These are phyloP conservation scores for Anhinga anhinga DNA, from an alignment of 2,113 vertebrate species.

Conservation along the genomic window DNA sequence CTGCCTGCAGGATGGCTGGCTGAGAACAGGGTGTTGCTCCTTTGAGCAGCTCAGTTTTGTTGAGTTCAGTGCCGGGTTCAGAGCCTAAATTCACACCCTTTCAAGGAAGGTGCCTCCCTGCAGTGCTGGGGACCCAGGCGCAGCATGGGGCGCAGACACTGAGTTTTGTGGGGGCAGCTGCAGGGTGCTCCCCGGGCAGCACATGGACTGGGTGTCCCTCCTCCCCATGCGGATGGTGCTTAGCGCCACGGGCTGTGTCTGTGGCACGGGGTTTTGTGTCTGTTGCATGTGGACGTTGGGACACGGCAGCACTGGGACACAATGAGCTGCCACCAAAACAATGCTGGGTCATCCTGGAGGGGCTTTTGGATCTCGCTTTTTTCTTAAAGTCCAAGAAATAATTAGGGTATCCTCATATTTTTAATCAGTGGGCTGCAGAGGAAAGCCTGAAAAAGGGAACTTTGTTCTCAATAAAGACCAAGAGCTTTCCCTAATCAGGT, in stretches of 20 bases:
- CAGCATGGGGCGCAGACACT: rapidly evolving
- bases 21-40: neutral
- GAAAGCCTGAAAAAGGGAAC: neutral
- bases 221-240: neutral
- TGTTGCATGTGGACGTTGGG: neutral
- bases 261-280: neutral
- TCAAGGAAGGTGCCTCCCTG: neutral
- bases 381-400: neutral
- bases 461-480: neutral
- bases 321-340: neutral
- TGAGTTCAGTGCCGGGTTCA: rapidly evolving
- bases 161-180: neutral
- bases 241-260: rapidly evolving
- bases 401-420: neutral
- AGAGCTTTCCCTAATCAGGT: neutral
- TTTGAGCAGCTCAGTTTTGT: neutral
- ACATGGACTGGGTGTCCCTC: rapidly evolving
- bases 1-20: rapidly evolving
- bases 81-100: neutral
- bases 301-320: neutral
- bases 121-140: neutral
- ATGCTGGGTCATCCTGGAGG: neutral
- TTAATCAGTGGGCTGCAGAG: neutral
- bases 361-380: neutral
- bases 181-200: neutral